Percentiles rank a stretch among this genome's conserved stretches.
Evolutionary conservation across 2,888 invertebrate species (phyloP).

Genomic region (Drymonia ruficornis): DNA sequence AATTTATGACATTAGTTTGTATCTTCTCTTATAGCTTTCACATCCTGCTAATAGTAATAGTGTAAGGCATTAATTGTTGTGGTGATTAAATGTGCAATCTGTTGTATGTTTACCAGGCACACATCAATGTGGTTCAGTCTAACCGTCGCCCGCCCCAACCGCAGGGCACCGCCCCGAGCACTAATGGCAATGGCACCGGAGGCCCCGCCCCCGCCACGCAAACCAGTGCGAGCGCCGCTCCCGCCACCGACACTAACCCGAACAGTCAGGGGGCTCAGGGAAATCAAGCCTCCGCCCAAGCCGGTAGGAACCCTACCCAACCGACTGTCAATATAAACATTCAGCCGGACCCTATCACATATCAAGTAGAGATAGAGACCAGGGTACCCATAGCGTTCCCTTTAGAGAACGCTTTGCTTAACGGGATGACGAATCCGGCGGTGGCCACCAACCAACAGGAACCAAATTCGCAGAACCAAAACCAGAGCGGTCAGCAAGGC

Average conservation of each 20-base stretch:
- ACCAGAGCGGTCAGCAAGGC: constrained; percentile 14
- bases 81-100: background rate
- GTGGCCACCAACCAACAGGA: constrained; percentile 22
- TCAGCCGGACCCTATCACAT: constrained; percentile 56
- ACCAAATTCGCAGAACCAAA: constrained; percentile 21
- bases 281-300: constrained; percentile 18
- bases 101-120: constrained; percentile 45
- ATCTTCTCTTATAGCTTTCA: too few species aligned
- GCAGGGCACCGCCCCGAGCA: constrained; percentile 15
- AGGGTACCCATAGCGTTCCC: constrained; percentile 62
- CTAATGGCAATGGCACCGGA: constrained; percentile 19
- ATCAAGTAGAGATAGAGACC: constrained; percentile 68
- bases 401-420: constrained; percentile 52
- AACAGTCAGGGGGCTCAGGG: constrained; percentile 13
- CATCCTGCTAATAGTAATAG: too few species aligned
- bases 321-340: constrained; percentile 52
- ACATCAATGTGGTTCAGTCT: constrained; percentile 62
- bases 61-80: too few species aligned
- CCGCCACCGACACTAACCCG: constrained; percentile 16
- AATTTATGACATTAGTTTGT: too few species aligned
- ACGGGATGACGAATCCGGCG: constrained; percentile 42
- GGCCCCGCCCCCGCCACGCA: constrained; percentile 15
- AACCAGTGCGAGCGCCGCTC: constrained; percentile 10
- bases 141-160: constrained; percentile 37
- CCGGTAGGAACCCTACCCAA: constrained; percentile 52